Percentiles rank a stretch among this genome's conserved stretches.
These are phyloP conservation scores for Andrena dorsata DNA, from an alignment of 2,888 invertebrate species.

Conservation along the genomic window DNA sequence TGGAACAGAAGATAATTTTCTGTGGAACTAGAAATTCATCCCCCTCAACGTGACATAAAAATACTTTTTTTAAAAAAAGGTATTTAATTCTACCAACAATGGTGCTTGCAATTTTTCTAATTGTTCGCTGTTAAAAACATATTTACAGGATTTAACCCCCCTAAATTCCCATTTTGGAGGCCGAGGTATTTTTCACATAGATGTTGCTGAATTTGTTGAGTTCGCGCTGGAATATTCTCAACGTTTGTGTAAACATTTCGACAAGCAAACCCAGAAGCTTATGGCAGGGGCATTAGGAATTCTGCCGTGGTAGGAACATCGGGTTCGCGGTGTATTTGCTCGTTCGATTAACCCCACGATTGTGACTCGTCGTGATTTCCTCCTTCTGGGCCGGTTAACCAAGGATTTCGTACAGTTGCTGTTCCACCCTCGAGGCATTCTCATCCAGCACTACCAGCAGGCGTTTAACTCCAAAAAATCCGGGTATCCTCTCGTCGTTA, in stretches of 20 bases:
- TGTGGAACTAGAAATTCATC: no score
- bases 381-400: constrained; percentile 62
- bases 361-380: constrained; percentile 72
- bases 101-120: no score
- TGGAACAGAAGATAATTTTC: neutral
- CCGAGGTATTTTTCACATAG: neutral
- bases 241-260: constrained; percentile 9
- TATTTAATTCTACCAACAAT: no score
- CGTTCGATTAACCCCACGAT: constrained; percentile 68
- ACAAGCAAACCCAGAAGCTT: constrained; percentile 24
- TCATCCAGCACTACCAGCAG: neutral
- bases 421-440: constrained; percentile 16
- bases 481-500: neutral
- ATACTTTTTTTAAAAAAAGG: no score
- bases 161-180: neutral
- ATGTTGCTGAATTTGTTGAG: neutral
- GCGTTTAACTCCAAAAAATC: neutral
- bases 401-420: constrained; percentile 46
- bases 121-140: no score
- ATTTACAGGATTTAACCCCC: no score
- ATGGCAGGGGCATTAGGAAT: constrained; percentile 71
- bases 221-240: neutral
- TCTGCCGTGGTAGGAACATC: constrained; percentile 56
- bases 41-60: no score
- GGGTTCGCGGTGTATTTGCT: constrained; percentile 64